Conservation (phyloP, 2,113 vertebrate genomes). For the Lucifuga dentata region DNA sequence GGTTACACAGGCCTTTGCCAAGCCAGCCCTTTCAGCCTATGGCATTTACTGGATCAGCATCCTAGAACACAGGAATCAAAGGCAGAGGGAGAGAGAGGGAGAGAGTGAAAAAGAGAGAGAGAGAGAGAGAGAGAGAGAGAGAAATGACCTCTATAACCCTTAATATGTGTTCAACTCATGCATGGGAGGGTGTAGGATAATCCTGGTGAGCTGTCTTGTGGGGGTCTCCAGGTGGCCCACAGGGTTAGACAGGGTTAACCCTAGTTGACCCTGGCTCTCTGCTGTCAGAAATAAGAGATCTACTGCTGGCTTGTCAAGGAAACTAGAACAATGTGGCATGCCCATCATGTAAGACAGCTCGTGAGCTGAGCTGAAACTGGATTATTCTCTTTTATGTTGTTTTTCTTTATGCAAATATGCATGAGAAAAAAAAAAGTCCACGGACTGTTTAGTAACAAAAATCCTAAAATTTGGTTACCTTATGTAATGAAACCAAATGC, state of each 20-base stretch:
- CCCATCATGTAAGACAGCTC: conserved; percentile 34
- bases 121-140: conserved; percentile 22
- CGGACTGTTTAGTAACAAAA: too few relatives aligned
- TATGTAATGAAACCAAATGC: too few relatives aligned
- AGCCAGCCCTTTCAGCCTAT: conserved; percentile 58
- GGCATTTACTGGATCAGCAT: conserved; percentile 59
- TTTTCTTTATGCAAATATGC: not conserved
- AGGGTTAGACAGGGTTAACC: conserved; percentile 75
- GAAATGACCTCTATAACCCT: conserved; percentile 40
- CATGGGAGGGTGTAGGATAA: conserved; percentile 66
- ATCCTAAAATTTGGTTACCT: too few relatives aligned
- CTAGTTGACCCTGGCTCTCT: conserved; percentile 65
- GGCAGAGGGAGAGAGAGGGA: conserved; percentile 4
- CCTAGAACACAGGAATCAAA: conserved; percentile 48
- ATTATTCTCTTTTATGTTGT: conserved; percentile 14
- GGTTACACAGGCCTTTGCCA: conserved; percentile 47
- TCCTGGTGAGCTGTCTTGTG: conserved; percentile 44
- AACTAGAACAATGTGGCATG: conserved; percentile 53
- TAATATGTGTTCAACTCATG: conserved; percentile 42
- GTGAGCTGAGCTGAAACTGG: conserved; percentile 7
- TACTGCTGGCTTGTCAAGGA: conserved; percentile 51
- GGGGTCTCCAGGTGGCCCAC: conserved; percentile 71
- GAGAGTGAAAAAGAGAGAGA: conserved; percentile 1
- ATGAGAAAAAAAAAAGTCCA: not conserved
- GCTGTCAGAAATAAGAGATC: conserved; percentile 59